These are phyloP conservation scores for Lordiphosa mommai DNA, from an alignment of 1,140 invertebrate species.

Conservation along the genomic window DNA sequence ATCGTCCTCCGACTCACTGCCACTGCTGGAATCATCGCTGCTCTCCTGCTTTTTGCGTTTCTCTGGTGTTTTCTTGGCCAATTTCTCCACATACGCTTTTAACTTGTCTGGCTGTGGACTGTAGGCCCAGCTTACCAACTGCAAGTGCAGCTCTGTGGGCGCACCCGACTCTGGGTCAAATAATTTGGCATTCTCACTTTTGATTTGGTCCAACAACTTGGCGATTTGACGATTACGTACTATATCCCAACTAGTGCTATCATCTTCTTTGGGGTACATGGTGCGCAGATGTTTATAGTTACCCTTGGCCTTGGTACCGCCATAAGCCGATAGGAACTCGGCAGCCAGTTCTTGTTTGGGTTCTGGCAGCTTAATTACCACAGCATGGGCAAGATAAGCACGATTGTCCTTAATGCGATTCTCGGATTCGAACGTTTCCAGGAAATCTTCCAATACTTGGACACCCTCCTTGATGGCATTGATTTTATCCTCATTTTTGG, in stretches of 20 bases:
- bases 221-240: conserved; percentile 82
- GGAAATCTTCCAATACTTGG: conserved; percentile 83
- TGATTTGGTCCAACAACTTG: conserved; percentile 82
- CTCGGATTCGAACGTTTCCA: conserved; percentile 83
- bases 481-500: conserved; percentile 84
- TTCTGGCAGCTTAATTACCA: conserved; percentile 63
- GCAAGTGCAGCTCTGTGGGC: conserved; percentile 82
- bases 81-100: conserved; percentile 68
- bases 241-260: conserved; percentile 83
- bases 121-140: conserved; percentile 84
- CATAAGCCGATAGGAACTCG: conserved; percentile 65
- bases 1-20: conserved; percentile 39
- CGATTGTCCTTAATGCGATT: conserved; percentile 83
- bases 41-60: conserved; percentile 59
- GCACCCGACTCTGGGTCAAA: conserved; percentile 82
- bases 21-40: conserved; percentile 19
- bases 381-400: conserved; percentile 80
- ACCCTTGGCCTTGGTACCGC: conserved; percentile 81
- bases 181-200: conserved; percentile 80
- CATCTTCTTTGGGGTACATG: conserved; percentile 80
- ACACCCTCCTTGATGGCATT: conserved; percentile 84
- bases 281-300: conserved; percentile 85
- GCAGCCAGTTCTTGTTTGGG: conserved; percentile 66
- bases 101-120: conserved; percentile 82
- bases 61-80: conserved; percentile 51